These are phyloP conservation scores for Scophthalmus maximus DNA, from an alignment of 2,113 vertebrate genomes.

Conservation along the genomic window DNA sequence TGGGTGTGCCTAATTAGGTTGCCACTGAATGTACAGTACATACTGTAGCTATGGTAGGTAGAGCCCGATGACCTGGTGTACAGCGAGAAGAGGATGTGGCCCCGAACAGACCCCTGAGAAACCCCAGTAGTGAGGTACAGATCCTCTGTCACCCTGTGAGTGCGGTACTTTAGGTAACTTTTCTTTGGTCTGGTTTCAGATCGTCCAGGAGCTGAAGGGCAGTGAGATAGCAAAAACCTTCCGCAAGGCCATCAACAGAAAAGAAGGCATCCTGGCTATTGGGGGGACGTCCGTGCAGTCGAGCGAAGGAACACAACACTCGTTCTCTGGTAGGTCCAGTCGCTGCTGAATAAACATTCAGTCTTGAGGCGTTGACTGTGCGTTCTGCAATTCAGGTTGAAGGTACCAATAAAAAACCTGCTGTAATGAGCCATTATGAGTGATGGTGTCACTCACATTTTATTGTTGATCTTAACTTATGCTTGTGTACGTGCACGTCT, in stretches of 20 bases:
- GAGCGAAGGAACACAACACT: constrained; percentile 96
- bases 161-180: neutral
- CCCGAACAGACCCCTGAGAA: too few species aligned
- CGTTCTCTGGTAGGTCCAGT: constrained; percentile 82
- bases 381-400: constrained; percentile 10
- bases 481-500: constrained; percentile 16
- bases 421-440: constrained; percentile 1
- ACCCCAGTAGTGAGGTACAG: too few species aligned
- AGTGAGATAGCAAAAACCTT: constrained; percentile 93
- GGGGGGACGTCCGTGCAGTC: constrained; percentile 94
- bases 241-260: constrained; percentile 94
- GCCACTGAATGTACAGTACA: neutral
- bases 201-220: constrained; percentile 93
- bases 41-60: too few species aligned
- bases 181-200: constrained; percentile 75
- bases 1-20: neutral
- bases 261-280: constrained; percentile 95
- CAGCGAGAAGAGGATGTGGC: too few species aligned
- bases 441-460: neutral
- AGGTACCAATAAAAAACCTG: neutral
- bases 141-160: too few species aligned
- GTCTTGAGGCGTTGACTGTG: constrained; percentile 14
- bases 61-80: too few species aligned
- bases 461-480: constrained; percentile 1
- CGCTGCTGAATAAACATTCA: constrained; percentile 15